Base-by-base conservation (phyloP, 2,888 invertebrate species). In the Ptilodon capucinus region DNA sequence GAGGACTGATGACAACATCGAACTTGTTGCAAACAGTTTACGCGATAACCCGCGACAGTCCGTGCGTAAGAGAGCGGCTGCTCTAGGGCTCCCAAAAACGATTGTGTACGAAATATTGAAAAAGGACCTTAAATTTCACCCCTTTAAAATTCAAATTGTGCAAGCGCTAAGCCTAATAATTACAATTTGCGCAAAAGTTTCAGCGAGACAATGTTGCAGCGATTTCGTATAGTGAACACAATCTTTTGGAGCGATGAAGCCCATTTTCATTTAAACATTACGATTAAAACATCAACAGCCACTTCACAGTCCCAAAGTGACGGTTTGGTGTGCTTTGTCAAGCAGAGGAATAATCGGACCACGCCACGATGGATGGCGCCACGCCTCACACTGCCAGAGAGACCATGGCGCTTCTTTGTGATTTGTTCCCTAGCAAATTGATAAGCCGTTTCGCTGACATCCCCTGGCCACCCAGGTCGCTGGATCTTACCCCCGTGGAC, bases 181-280 rank as follows among this genome's bases (percentile, higher is more conserved):
- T 48, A 39, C 39, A 46, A 42, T 53, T 47, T 54, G 28, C 57
- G 57, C 4, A 51, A 50, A 52, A 47, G 8, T 23, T 54, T 55
- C 38, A 51, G 58, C 40, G 57, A 53, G 39, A 54, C 42, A 34
- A 59, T 59, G 52, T 59, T 54, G 41, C 32, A 50, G 42, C 55
- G 48, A 42, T 60, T 58, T 51, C 44, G 55, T 4, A 58, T 48
- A 3, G 41, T 32, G 13, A 54, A 63, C 42, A 43, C 49, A 11
- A 51, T 58, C 28, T 56, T 54, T 43, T 63, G 42, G 43, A 63
- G 57, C 32, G 55, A 63, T 44, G 58, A 61, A 45, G 57, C 60
- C 90, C 47, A 92, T 48, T 62, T 60, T 48, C 54, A 65, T 49
- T 51, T 64, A 51, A 59, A 54, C 53, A 53, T 53, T 18, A 23